Percentiles rank a stretch among this genome's conserved stretches.
Evolutionary conservation across 2,113 vertebrate species (phyloP).

Genomic region (Dromiciops gliroides): DNA sequence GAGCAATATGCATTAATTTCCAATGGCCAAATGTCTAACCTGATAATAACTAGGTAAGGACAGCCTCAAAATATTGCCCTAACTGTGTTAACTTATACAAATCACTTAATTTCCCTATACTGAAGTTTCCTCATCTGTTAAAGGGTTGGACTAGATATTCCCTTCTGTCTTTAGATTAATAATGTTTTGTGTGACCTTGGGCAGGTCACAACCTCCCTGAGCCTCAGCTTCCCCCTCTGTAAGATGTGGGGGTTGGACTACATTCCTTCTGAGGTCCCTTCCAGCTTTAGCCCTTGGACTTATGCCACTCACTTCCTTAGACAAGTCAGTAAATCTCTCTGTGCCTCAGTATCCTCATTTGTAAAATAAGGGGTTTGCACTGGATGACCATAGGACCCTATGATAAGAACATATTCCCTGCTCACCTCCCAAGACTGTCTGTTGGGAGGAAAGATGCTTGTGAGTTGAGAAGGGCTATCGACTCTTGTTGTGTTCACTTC

Average conservation of each 20-base stretch:
- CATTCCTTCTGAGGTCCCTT: not conserved
- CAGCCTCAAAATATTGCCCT: not conserved
- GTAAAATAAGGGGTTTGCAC: not conserved
- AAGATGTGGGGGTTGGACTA: not conserved
- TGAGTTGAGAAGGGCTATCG: not conserved
- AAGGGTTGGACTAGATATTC: too few relatives aligned
- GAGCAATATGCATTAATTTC: not conserved
- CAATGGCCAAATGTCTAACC: not conserved
- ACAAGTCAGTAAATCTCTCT: not conserved
- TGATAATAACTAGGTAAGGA: not conserved
- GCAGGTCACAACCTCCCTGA: too few relatives aligned
- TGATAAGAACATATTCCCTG: not conserved
- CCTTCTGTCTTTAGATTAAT: too few relatives aligned
- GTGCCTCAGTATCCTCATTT: too few relatives aligned
- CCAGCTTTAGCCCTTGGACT: not conserved
- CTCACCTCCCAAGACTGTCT: not conserved
- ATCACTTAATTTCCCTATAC: too few relatives aligned
- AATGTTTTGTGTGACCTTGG: too few relatives aligned
- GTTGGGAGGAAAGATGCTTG: not conserved
- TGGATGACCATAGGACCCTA: not conserved
- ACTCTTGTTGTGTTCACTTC: constrained; percentile 12
- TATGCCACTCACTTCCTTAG: not conserved
- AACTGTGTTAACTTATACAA: too few relatives aligned
- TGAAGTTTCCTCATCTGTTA: too few relatives aligned
- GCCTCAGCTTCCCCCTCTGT: not conserved